Base-by-base conservation (phyloP, 2,888 invertebrate species). In the Andrena flavipes region DNA sequence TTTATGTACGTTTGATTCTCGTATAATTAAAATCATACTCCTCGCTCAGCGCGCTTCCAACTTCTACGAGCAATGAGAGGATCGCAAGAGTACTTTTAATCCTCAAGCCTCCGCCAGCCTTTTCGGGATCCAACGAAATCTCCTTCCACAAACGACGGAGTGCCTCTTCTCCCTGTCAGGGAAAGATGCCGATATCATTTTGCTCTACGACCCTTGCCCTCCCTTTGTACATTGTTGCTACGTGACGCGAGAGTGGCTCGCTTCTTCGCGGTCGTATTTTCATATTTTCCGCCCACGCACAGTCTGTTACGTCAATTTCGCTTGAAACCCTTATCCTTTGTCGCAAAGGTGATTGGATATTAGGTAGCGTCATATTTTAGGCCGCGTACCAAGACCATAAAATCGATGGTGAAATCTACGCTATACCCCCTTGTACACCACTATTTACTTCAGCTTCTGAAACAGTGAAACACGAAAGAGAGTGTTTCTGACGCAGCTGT, bases 1-100 rank as follows among this genome's bases (percentile, higher is more conserved):
- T 26, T 13, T 54, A 42, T 42, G 20, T 33, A 56, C 33, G 48
- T 74, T 65, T 67, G 33, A 63, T 71, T 82, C 42, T 23, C 1
- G 8, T 4, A n/a, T 35, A 68, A 82, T 80, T 63, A 75, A 42
- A 71, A 63, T 64, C 51, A 10, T 56, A 63, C 54, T 23, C 29
- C n/a, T 4, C 8, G 10, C 16, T 33, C 10, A 10, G 23, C 23
- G 29, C 5, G 20, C 48, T 33, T 60, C 20, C 13, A 20, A 2
- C 49, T 2, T 33, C 48, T 16, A 2, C 13, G 2, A n/a, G 4
- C 20, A 42, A 16, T 33, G 26, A 48, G 29, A 30, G 59, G 30
- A 29, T 56, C 49, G 26, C 35, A 1, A 29, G 26, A 51, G 29
- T 29, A 20, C 51, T 68, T 82, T 74, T 62, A 71, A 79, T 72